Evolutionary conservation across 1,140 invertebrate genomes (phyloP), one percentile per base, ranked within the genome.

Genomic region (Leucophenga varia): DNA sequence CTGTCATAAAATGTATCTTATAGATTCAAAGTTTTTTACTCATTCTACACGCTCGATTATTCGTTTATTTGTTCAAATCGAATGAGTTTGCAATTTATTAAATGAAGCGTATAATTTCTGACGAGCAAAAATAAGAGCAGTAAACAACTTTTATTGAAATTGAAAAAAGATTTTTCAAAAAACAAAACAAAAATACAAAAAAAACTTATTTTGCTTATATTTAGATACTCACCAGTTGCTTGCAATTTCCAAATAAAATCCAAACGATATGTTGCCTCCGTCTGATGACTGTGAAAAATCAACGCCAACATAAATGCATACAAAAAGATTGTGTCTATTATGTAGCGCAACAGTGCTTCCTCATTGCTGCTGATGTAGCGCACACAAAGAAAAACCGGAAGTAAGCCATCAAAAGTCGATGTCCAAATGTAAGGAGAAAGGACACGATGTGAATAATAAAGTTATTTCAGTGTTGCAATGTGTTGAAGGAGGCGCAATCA

Each of bases 181-280:
- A 43, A 30, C 17, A 38, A 61, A 39, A 49, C 18, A 39, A 44
- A 14, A 39, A 25, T 43, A 14, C 28, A 20, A 20, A 16, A 32
- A 39, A 52, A 54, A 55, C 64, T 60, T 46, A 48, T 41, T 35
- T 64, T 67, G n/a, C n/a, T n/a, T n/a, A n/a, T n/a, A n/a, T n/a
- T n/a, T 5, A 7, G 13, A 49, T 28, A 56, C 69, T 70, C 73
- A 88, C 87, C 86, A 47, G 86, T 91, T 12, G 90, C 90, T 78
- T 95, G 92, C 19, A 93, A 77, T 78, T 95, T 95, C 93, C 93
- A 97, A 22, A 96, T 84, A 69, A 95, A 95, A 76, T 95, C 93
- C 34, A 97, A 78, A 17, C 88, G 76, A 69, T 90, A 90, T 1
- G 90, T 93, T 39, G 89, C 87, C 75, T 94, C 91, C 0, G 86